Evolutionary conservation across 2,888 invertebrate species (phyloP).

Genomic region (Congeria kusceri): DNA sequence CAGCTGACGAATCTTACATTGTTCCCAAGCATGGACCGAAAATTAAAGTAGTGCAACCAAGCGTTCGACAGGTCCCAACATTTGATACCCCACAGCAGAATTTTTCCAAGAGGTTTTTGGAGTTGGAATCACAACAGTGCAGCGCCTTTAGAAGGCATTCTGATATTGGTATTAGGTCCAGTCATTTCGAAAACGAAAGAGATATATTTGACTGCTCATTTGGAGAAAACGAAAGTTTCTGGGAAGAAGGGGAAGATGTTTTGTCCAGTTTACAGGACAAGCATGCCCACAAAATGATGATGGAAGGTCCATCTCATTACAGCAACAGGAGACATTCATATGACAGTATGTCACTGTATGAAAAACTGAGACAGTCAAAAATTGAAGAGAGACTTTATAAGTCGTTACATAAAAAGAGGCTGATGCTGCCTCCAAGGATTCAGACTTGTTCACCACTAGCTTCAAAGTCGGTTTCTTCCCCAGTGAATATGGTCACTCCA

Average conservation of each 20-base stretch:
- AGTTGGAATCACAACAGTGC: neutral
- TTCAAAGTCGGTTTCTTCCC: neutral
- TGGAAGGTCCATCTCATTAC: constrained; percentile 7
- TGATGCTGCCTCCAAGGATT: constrained; percentile 33
- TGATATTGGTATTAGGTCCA: neutral
- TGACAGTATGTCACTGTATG: constrained; percentile 13
- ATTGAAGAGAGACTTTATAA: constrained; percentile 15
- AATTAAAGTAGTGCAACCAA: constrained; percentile 26
- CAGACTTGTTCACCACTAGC: constrained; percentile 9
- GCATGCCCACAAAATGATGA: constrained; percentile 1
- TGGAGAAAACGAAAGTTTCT: neutral
- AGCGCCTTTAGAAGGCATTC: neutral
- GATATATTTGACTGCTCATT: neutral
- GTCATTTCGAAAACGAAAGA: neutral
- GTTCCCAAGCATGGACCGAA: constrained; percentile 26
- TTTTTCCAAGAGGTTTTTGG: neutral
- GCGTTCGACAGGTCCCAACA: constrained; percentile 3
- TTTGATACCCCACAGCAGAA: constrained; percentile 2
- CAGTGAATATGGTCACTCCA: too few relatives aligned
- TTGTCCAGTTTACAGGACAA: neutral
- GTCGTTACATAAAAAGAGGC: constrained; percentile 16
- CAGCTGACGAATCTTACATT: constrained; percentile 21
- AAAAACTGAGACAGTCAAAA: constrained; percentile 18
- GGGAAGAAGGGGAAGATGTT: neutral
- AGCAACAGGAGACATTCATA: neutral